These are phyloP conservation scores for Acleris sparsana DNA, from an alignment of 2,888 invertebrate genomes.

Conservation along the genomic window DNA sequence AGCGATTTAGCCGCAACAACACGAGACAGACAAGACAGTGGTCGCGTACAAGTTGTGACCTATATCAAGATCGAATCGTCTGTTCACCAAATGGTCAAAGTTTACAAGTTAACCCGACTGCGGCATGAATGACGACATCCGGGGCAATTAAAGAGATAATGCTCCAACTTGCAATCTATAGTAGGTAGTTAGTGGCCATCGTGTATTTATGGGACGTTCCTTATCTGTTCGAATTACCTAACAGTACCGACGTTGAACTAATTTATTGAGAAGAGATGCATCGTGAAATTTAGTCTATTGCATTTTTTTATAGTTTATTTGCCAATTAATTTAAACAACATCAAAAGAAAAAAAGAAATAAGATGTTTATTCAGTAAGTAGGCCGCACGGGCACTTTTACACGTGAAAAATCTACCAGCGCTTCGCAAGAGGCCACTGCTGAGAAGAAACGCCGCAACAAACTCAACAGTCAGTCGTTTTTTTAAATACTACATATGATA, in stretches of 20 bases:
- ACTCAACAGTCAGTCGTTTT: no score
- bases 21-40: background rate
- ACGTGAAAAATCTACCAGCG: no score
- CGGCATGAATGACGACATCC: constrained; percentile 48
- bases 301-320: background rate
- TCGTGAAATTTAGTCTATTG: background rate
- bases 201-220: constrained; percentile 39
- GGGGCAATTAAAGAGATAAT: constrained; percentile 53
- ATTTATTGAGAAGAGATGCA: background rate
- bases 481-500: no score
- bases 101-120: constrained; percentile 40
- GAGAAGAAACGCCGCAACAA: no score
- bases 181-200: constrained; percentile 41
- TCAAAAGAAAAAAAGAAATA: no score
- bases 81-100: constrained; percentile 39
- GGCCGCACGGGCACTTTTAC: no score
- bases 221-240: constrained; percentile 10
- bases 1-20: background rate
- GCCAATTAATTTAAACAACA: background rate
- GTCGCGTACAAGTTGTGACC: constrained; percentile 19
- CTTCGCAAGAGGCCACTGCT: no score
- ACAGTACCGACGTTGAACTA: background rate
- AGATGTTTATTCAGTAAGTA: no score
- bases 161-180: constrained; percentile 46
- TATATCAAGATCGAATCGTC: constrained; percentile 36